phyloP scores from a whole-genome alignment of 2,113 vertebrate species.

The Camarhynchus parvulus region DNA sequence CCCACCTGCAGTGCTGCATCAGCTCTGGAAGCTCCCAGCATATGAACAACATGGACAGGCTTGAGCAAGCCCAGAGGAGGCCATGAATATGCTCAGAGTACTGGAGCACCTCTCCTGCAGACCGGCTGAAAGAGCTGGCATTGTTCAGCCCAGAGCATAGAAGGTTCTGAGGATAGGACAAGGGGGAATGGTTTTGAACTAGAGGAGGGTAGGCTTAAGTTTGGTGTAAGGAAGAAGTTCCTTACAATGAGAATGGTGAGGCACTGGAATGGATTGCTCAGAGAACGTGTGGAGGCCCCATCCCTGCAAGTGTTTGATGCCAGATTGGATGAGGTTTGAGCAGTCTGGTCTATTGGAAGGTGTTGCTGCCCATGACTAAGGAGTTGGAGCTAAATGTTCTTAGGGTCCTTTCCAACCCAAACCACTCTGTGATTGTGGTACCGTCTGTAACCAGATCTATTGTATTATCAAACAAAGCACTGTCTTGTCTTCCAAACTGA shows the following conservation, averaged over 20 bases:
- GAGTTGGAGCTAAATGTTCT: background rate
- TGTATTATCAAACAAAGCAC: background rate
- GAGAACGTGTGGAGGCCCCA: background rate
- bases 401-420: background rate
- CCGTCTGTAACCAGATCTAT: background rate
- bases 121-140: background rate
- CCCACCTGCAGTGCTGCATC: background rate
- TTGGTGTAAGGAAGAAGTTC: background rate
- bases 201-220: background rate
- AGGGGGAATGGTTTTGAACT: background rate
- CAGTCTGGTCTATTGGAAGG: background rate
- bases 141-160: background rate
- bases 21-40: background rate
- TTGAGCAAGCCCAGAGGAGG: background rate
- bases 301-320: background rate
- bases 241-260: background rate
- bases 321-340: background rate
- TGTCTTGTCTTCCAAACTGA: background rate
- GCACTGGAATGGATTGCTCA: background rate
- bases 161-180: fast-evolving
- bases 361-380: background rate
- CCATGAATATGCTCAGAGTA: background rate
- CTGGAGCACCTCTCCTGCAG: background rate
- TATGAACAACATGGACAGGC: background rate
- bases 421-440: background rate